Evolutionary conservation across 1,140 invertebrate species (phyloP).

Genomic region (Saccostrea glomerata): DNA sequence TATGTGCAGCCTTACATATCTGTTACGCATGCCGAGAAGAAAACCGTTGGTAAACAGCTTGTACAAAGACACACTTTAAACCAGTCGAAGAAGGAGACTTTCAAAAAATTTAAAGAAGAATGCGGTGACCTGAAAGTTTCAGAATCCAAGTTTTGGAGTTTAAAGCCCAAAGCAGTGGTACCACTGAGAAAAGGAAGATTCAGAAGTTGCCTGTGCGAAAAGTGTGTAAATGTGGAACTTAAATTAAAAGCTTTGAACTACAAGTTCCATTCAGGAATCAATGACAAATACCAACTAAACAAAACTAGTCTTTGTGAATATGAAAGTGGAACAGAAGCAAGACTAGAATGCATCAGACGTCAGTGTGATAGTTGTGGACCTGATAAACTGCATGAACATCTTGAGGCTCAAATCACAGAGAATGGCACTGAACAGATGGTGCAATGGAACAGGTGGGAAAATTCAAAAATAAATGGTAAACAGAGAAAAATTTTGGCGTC

Average conservation of each 20-base stretch:
- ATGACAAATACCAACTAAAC: background rate
- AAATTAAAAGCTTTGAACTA: constrained; percentile 6
- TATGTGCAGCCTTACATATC: background rate
- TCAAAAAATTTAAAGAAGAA: background rate
- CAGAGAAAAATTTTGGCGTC: constrained; percentile 21
- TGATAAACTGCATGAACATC: background rate
- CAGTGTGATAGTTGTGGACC: constrained; percentile 11
- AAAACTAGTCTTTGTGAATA: background rate
- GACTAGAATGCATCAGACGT: background rate
- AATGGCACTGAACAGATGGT: constrained; percentile 2
- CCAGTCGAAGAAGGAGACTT: background rate
- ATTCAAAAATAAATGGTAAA: background rate
- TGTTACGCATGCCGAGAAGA: background rate
- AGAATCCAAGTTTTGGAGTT: background rate
- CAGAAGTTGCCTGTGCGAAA: background rate
- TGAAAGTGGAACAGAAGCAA: background rate
- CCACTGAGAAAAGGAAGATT: background rate
- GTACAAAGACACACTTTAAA: background rate
- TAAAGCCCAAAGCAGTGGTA: constrained; percentile 1
- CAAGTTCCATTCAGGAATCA: background rate
- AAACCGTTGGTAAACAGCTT: background rate
- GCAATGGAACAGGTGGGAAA: constrained; percentile 39
- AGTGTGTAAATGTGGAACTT: background rate
- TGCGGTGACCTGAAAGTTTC: background rate
- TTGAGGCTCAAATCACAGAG: background rate